A percentile compares a stretch with the other conserved stretches of the same genome.
phyloP scores from a whole-genome alignment of 2,797 vertebrate species.

The Enteromius argenteus region DNA sequence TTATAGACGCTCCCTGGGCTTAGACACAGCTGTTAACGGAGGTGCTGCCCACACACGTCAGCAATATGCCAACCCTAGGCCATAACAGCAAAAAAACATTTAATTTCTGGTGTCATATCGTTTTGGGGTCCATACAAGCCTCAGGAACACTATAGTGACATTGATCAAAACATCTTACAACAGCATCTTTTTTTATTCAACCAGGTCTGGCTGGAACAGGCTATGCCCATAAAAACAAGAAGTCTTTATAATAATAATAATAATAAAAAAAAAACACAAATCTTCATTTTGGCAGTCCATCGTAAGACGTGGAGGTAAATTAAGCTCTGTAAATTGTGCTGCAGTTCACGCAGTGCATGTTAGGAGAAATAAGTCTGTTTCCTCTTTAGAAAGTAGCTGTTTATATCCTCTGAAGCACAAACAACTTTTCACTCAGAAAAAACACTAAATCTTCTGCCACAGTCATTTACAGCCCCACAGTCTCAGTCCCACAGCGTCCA shows the following conservation, averaged over 20 bases:
- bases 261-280: no score
- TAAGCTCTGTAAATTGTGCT: background rate
- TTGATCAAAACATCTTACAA: background rate
- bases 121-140: background rate
- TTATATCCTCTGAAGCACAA: slow-evolving; percentile 62
- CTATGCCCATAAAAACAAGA: slow-evolving; percentile 5
- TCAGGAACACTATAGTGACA: background rate
- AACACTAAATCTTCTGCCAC: slow-evolving; percentile 45
- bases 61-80: slow-evolving; percentile 14
- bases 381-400: slow-evolving; percentile 60
- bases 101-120: background rate
- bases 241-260: background rate
- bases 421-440: slow-evolving; percentile 34
- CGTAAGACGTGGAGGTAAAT: background rate
- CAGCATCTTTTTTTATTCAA: background rate
- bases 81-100: background rate
- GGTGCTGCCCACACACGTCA: slow-evolving; percentile 18
- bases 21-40: slow-evolving; percentile 70
- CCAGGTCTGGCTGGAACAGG: slow-evolving; percentile 56
- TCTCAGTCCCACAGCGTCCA: slow-evolving; percentile 8
- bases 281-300: background rate
- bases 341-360: slow-evolving; percentile 23
- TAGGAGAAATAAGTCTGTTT: background rate
- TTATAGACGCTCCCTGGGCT: slow-evolving; percentile 82
- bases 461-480: slow-evolving; percentile 29